These are phyloP conservation scores for Pangasius mekongensis DNA, from an alignment of 2,797 vertebrate species.

Conservation along the genomic window DNA sequence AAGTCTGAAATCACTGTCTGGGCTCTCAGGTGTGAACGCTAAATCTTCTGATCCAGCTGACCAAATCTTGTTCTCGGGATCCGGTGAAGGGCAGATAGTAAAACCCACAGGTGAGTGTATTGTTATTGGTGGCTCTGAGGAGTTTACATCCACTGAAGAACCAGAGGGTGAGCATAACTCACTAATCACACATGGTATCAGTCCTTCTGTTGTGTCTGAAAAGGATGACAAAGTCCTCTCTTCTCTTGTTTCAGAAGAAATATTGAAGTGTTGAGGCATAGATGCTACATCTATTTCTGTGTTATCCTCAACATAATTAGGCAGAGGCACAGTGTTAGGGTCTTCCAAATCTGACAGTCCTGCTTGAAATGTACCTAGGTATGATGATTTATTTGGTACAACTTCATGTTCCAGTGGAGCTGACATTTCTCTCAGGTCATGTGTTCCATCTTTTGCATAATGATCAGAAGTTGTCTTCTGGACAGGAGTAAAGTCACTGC, in stretches of 20 bases:
- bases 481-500: not conserved
- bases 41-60: conserved; percentile 57
- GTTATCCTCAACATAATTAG: not conserved
- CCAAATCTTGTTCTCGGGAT: conserved; percentile 45
- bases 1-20: conserved; percentile 25
- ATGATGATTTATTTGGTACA: not conserved
- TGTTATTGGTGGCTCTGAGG: conserved; percentile 30
- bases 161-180: conserved; percentile 24
- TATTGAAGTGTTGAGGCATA: conserved; percentile 10
- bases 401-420: conserved; percentile 20
- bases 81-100: conserved; percentile 42
- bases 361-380: not conserved
- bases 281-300: not conserved
- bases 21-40: conserved; percentile 58
- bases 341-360: conserved; percentile 6
- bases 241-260: conserved; percentile 43
- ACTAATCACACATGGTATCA: conserved; percentile 17
- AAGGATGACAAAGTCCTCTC: conserved; percentile 10
- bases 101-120: conserved; percentile 41
- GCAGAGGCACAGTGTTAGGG: not conserved
- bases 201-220: conserved; percentile 15
- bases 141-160: not conserved
- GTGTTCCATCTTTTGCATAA: not conserved
- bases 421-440: conserved; percentile 10
- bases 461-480: not conserved